A percentile compares a stretch with the other conserved stretches of the same genome.
Conservation (phyloP, 1,140 invertebrate species). For the Sycobia sp. region DNA sequence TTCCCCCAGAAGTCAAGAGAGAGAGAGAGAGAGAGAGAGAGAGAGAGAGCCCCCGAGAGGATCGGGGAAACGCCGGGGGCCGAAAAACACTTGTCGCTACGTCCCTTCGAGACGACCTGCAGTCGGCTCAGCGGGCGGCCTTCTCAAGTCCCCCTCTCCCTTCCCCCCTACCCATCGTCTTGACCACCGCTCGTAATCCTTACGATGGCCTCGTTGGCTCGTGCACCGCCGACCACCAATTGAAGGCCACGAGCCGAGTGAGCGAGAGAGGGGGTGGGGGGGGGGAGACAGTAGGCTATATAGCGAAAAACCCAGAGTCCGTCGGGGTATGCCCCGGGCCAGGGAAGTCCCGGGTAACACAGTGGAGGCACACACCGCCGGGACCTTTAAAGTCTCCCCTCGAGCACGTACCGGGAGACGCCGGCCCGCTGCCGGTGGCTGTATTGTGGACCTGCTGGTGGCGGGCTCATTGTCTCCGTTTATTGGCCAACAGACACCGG, state of each 20-base stretch:
- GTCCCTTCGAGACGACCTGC: slow-evolving; percentile 12
- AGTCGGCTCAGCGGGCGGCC: slow-evolving; percentile 8
- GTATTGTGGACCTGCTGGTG: slow-evolving; percentile 36
- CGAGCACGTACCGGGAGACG: slow-evolving; percentile 24
- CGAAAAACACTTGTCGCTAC: slow-evolving; percentile 6
- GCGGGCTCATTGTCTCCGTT: slow-evolving; percentile 6
- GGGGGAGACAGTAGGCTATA: background rate
- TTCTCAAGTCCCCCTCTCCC: background rate
- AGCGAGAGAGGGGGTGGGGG: background rate
- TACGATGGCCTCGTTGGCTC: slow-evolving; percentile 7
- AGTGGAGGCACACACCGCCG: background rate
- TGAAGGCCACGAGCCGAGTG: no score
- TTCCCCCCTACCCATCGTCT: no score
- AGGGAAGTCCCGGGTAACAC: no score
- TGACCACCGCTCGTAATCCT: slow-evolving; percentile 9
- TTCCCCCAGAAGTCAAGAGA: slow-evolving; percentile 23
- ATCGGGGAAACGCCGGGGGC: no score
- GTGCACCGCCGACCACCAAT: no score
- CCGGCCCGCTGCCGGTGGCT: slow-evolving; percentile 37
- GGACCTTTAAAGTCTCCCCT: no score
- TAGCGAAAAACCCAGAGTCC: slow-evolving; percentile 19
- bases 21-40: no score
- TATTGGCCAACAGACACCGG: slow-evolving; percentile 12
- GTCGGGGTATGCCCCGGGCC: background rate
- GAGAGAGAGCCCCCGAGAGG: no score